phyloP scores from a whole-genome alignment of 2,113 vertebrate species.

The Halcyon malimbica region DNA sequence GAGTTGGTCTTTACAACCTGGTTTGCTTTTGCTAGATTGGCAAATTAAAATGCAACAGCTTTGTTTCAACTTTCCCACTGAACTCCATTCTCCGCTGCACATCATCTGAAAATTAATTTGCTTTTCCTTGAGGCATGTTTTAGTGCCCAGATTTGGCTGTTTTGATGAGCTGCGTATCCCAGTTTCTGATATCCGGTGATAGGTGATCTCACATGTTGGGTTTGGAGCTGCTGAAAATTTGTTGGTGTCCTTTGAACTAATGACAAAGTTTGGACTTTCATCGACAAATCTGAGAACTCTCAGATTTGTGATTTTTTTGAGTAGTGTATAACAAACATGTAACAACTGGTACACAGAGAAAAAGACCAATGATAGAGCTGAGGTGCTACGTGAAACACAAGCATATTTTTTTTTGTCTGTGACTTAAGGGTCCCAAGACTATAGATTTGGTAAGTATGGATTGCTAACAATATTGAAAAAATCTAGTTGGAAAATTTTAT shows the following conservation, averaged over 20 bases:
- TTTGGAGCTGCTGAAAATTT: background rate
- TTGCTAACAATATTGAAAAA: background rate
- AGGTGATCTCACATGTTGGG: background rate
- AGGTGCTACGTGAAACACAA: background rate
- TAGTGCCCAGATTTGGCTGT: background rate
- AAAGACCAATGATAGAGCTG: background rate
- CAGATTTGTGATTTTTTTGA: background rate
- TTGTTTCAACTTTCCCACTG: background rate
- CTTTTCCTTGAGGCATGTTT: background rate
- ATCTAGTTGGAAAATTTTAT: background rate
- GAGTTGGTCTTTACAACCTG: background rate
- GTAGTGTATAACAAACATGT: background rate
- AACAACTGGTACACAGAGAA: background rate
- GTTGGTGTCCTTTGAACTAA: background rate
- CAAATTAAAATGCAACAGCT: background rate
- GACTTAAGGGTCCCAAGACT: background rate
- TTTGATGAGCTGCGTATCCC: background rate
- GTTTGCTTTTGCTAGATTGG: background rate
- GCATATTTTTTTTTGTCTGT: background rate
- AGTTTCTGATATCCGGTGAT: background rate
- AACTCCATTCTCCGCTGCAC: background rate
- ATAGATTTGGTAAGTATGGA: background rate
- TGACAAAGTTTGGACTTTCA: background rate
- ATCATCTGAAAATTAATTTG: background rate
- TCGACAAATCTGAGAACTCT: background rate